These are phyloP conservation scores for Nothoprocta perdicaria DNA, from an alignment of 2,113 vertebrate genomes.

Conservation along the genomic window DNA sequence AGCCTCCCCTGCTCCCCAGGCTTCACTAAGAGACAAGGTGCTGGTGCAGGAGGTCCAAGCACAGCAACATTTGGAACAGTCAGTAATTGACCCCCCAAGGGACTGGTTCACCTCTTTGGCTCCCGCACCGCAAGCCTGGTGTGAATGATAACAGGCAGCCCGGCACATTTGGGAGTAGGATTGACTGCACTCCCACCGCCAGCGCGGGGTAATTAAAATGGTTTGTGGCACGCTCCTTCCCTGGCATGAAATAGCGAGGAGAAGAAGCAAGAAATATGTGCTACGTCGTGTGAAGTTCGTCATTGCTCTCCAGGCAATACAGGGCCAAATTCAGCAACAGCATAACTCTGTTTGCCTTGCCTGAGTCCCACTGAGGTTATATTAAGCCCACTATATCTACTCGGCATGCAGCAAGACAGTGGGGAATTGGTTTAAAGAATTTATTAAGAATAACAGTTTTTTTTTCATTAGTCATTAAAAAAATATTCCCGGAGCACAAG, in stretches of 20 bases:
- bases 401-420: background rate
- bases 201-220: background rate
- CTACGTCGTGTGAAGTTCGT: background rate
- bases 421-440: background rate
- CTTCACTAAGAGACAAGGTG: background rate
- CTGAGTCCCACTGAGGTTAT: background rate
- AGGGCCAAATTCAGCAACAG: background rate
- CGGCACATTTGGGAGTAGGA: background rate
- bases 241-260: background rate
- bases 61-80: background rate
- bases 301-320: background rate
- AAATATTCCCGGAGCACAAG: too few species aligned
- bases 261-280: background rate
- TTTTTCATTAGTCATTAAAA: background rate
- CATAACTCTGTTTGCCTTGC: background rate
- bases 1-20: background rate
- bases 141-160: background rate
- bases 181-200: background rate
- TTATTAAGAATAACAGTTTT: background rate
- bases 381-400: background rate
- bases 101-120: background rate
- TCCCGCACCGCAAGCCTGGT: background rate
- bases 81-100: background rate
- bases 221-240: background rate
- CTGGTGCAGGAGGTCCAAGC: background rate